Evolutionary conservation across 2,113 vertebrate species (phyloP).

Genomic region (Tringa solitaria): DNA sequence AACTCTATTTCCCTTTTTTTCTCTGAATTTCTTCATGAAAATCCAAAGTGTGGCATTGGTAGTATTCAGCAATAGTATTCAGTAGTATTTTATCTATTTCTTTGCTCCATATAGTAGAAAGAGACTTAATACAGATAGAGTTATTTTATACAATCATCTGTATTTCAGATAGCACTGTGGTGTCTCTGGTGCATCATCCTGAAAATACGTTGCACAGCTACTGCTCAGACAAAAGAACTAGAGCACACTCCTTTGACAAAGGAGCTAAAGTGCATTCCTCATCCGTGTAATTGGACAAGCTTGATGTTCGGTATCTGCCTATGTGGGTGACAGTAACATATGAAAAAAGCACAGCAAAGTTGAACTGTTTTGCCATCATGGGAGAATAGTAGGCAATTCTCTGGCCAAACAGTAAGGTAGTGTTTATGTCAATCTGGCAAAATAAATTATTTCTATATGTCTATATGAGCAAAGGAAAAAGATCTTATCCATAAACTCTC

Average conservation of each 20-base stretch:
- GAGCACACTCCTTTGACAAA: fast-evolving
- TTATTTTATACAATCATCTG: not conserved
- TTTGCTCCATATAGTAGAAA: not conserved
- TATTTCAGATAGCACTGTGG: not conserved
- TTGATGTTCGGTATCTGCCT: not conserved
- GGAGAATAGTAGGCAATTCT: not conserved
- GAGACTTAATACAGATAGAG: not conserved
- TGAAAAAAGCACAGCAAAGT: not conserved
- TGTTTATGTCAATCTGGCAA: not conserved
- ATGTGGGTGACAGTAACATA: not conserved
- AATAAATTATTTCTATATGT: not conserved
- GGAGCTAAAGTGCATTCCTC: not conserved
- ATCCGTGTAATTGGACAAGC: not conserved
- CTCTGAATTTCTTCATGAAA: not conserved
- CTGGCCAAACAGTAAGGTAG: not conserved
- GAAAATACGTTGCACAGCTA: not conserved
- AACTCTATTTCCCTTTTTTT: not conserved
- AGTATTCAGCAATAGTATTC: not conserved
- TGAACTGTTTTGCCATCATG: not conserved
- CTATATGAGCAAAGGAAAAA: not conserved
- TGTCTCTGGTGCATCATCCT: not conserved
- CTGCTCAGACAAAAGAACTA: not conserved
- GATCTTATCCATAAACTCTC: not conserved
- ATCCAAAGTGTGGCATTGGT: not conserved
- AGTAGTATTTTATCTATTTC: not conserved